A percentile compares a stretch with the other conserved stretches of the same genome.
These are phyloP conservation scores for Arnoldichthys spilopterus DNA, from an alignment of 2,797 vertebrate species.

Conservation along the genomic window DNA sequence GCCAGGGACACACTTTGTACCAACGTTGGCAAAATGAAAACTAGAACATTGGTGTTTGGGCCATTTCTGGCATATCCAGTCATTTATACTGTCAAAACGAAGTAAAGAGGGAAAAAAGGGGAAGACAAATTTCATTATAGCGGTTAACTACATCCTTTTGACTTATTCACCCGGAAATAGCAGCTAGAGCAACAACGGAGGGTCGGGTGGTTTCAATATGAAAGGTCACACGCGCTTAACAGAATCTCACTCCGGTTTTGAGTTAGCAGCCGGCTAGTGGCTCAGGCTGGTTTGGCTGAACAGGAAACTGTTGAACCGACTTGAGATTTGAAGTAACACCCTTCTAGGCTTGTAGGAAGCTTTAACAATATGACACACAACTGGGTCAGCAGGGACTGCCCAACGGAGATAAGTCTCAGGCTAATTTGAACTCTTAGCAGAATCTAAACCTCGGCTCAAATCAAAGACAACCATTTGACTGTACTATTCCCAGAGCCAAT, in stretches of 20 bases:
- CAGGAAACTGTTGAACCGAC: conserved; percentile 7
- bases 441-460: neutral
- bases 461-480: neutral
- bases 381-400: conserved; percentile 2
- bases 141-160: neutral
- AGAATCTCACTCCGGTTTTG: conserved; percentile 20
- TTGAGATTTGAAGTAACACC: neutral
- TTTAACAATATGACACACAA: neutral
- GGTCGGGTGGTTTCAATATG: neutral
- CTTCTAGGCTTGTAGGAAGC: conserved; percentile 5
- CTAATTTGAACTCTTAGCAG: conserved; percentile 14
- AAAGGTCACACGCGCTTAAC: neutral
- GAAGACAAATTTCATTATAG: neutral
- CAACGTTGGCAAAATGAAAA: neutral
- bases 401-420: neutral
- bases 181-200: neutral
- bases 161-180: neutral
- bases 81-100: neutral
- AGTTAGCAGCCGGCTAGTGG: conserved; percentile 9
- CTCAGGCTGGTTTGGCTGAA: neutral
- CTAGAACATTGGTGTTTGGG: neutral
- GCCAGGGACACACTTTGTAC: neutral
- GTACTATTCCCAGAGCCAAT: neutral
- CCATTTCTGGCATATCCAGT: neutral
- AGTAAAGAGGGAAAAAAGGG: neutral